phyloP scores from a whole-genome alignment of 2,797 vertebrate species.

The Brotula barbata region DNA sequence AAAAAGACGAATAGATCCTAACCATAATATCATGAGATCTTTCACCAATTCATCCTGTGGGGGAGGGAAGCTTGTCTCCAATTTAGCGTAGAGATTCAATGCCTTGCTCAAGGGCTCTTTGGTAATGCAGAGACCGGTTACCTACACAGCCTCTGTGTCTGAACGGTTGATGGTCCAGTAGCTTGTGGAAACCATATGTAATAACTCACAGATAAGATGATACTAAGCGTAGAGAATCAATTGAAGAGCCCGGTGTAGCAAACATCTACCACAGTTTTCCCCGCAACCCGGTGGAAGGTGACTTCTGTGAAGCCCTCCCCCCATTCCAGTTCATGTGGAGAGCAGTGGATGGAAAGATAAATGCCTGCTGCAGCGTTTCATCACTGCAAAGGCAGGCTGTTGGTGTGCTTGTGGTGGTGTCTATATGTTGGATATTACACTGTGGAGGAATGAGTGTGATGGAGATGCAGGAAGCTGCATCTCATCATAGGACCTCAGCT shows the following conservation, averaged over 20 bases:
- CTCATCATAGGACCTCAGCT: background rate
- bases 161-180: background rate
- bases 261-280: slow-evolving; percentile 13
- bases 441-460: slow-evolving; percentile 1
- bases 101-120: slow-evolving; percentile 35
- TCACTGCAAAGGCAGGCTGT: slow-evolving; percentile 20
- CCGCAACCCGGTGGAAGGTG: slow-evolving; percentile 50
- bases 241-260: background rate
- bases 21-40: background rate
- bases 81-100: background rate
- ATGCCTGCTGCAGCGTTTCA: slow-evolving; percentile 50
- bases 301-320: slow-evolving; percentile 29
- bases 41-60: background rate
- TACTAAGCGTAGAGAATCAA: background rate
- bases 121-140: slow-evolving; percentile 7
- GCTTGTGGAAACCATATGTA: slow-evolving; percentile 2
- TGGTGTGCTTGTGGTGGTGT: slow-evolving; percentile 38
- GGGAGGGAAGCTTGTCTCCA: background rate
- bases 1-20: background rate
- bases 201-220: background rate
- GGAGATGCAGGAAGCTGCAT: background rate
- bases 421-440: background rate
- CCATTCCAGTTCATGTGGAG: slow-evolving; percentile 13
- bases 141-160: slow-evolving; percentile 8
- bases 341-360: slow-evolving; percentile 28